These are phyloP conservation scores for Tragelaphus eurycerus DNA, from an alignment of 2,797 vertebrate species.

Conservation along the genomic window DNA sequence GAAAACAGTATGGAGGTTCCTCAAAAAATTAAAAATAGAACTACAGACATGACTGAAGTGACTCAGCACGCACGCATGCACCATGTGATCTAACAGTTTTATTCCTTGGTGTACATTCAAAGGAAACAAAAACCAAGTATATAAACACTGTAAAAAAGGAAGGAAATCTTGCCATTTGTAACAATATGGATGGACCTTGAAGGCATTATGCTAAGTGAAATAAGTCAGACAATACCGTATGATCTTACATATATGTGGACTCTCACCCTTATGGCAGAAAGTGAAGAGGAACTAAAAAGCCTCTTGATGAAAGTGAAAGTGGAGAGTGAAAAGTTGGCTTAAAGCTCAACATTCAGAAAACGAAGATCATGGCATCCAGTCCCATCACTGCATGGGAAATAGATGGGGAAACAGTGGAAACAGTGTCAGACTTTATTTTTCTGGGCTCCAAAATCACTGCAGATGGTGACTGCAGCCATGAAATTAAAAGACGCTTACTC, in stretches of 20 bases:
- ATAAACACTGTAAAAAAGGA: background rate
- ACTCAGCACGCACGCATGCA: rapidly evolving
- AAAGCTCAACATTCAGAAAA: no score
- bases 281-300: no score
- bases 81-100: background rate
- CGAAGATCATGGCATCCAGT: no score
- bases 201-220: background rate
- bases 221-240: background rate
- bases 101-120: background rate
- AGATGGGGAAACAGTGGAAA: no score
- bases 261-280: background rate
- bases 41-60: background rate
- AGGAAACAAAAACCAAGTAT: background rate
- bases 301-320: no score
- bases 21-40: background rate
- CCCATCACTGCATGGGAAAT: no score
- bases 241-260: background rate
- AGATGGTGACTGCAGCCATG: no score
- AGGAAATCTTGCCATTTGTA: background rate
- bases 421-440: no score
- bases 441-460: no score
- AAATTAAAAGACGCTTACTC: no score
- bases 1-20: background rate
- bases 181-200: background rate
- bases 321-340: no score